phyloP scores from a whole-genome alignment of 1,140 invertebrate genomes.

The Bicyclus anynana region DNA sequence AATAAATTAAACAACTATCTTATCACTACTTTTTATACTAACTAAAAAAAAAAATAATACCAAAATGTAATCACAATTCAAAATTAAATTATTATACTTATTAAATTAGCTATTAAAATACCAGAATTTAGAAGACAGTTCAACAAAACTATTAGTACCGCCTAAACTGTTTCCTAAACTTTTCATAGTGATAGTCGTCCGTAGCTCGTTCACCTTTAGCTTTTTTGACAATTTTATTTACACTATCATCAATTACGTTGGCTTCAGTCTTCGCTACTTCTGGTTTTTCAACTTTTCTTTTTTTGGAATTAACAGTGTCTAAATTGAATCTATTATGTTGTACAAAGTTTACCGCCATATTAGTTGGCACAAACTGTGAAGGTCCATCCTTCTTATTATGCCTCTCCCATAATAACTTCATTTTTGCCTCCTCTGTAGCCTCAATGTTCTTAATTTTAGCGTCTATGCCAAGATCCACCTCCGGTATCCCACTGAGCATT shows the following conservation, averaged over 20 bases:
- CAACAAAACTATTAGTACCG: conserved; percentile 81
- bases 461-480: conserved; percentile 99
- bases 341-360: conserved; percentile 98
- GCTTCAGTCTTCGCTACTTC: conserved; percentile 68
- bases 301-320: conserved; percentile 72
- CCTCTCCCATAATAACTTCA: conserved; percentile 91
- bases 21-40: no score
- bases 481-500: conserved; percentile 99
- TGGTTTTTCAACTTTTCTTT: conserved; percentile 71
- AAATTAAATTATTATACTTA: no score
- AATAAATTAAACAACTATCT: no score
- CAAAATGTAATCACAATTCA: no score
- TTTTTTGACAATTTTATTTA: conserved; percentile 80
- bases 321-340: conserved; percentile 88
- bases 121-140: neutral
- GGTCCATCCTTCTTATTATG: conserved; percentile 95
- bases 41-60: no score
- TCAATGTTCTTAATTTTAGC: conserved; percentile 99
- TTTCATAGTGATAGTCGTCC: conserved; percentile 98
- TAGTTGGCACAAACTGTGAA: conserved; percentile 97
- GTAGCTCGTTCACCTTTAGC: conserved; percentile 93
- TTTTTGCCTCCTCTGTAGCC: conserved; percentile 98
- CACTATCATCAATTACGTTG: conserved; percentile 75
- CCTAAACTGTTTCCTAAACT: conserved; percentile 97
- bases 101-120: no score